phyloP scores from a whole-genome alignment of 2,113 vertebrate species.

The Mustela nigripes region DNA sequence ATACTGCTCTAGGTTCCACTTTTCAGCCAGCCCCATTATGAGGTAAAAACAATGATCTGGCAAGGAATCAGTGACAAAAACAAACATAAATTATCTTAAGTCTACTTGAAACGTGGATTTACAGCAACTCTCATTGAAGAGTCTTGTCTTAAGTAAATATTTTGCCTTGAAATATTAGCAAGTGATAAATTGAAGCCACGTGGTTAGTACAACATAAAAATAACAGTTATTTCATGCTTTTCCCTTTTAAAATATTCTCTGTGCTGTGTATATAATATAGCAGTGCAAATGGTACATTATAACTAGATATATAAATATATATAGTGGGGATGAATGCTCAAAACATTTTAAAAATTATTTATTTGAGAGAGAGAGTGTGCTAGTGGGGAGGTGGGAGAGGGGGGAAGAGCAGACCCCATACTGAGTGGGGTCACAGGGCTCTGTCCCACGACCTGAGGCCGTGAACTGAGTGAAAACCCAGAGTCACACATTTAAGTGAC shows the following conservation, averaged over 20 bases:
- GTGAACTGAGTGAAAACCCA: background rate
- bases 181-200: slow-evolving; percentile 3
- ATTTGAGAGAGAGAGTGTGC: background rate
- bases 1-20: background rate
- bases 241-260: background rate
- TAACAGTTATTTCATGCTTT: slow-evolving; percentile 18
- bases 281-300: background rate
- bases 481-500: background rate
- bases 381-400: background rate
- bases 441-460: background rate
- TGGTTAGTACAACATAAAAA: slow-evolving; percentile 24
- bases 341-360: background rate
- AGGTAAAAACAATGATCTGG: background rate
- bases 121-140: background rate
- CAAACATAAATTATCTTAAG: background rate
- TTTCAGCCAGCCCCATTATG: background rate
- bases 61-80: slow-evolving; percentile 21
- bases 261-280: background rate
- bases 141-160: slow-evolving; percentile 14
- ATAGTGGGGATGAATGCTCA: background rate
- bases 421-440: background rate
- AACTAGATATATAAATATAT: background rate
- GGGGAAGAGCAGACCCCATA: background rate
- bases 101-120: slow-evolving; percentile 8
- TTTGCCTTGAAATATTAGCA: slow-evolving; percentile 61